Evolutionary conservation across 2,113 vertebrate species (phyloP), one percentile per base, ranked within the genome.

Genomic region (Podarcis cretensis): DNA sequence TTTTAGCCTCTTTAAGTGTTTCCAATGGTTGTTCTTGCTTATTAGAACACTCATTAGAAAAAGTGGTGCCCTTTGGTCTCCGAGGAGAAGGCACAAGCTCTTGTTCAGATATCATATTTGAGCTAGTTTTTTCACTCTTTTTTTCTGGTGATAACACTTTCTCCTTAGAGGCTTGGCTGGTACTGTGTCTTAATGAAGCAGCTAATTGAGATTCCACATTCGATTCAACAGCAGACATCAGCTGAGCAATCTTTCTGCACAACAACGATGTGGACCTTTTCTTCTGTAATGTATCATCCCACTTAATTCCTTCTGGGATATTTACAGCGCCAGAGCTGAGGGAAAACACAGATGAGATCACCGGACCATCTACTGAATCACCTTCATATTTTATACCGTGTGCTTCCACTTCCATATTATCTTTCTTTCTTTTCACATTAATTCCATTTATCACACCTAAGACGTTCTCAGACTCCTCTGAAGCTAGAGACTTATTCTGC

Each of bases 311-410:
- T 75, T 97, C 97, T 48, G 97, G 97, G 48, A 96, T 90, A 0
- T 97, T 96, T 89, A 96, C 96, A 6, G 97, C 90, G n/a, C 97
- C 97, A 59, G 97, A 96, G 89, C 98, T 98, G 81, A 99, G 95
- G 25, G 98, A 99, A 96, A 99, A 99, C 3, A 99, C 98, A 12
- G 98, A 98, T 0, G 98, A 99, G 95, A 99, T 99, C 78, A 99
- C 94, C 0, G 99, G 98, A 82, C 98, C 98, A 1, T 98, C 96
- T 71, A 95, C 90, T 82, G 90, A 0, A 10, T 21, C 84, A 3
- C 27, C 65, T 35, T 93, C 93, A 84, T 91, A 93, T 65, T 95
- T 93, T 6, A 91, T 40, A 74, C 86, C 93, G 90, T 93, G 91
- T 13, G 92, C 3, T n/a, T 95, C 92, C 77, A 89, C 89, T 30